Evolutionary conservation across 2,888 invertebrate genomes (phyloP), one percentile per base, ranked within the genome.

Genomic region (Drepana falcataria): DNA sequence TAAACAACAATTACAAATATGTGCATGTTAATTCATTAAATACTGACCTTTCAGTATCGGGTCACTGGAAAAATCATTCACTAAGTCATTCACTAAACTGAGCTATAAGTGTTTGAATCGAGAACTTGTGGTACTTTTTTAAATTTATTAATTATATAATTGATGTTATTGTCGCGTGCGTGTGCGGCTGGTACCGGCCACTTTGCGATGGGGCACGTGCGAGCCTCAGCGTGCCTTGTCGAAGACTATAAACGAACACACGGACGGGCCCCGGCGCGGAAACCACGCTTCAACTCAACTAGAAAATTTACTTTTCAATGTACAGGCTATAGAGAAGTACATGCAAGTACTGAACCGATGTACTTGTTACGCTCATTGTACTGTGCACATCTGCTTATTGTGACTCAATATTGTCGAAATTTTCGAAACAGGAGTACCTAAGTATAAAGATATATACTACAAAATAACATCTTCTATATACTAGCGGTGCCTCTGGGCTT

Each of bases 31-130:
- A 68, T 66, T 44, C 53, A 70, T 61, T 57, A 66, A 68, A 76
- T 79, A 80, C 85, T 77, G 75, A 85, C 85, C 85, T 84, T 75
- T 69, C 63, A 65, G 66, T 66, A 70, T 67, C 65, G 64, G 69
- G 73, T 72, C 82, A 83, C 82, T 77, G 71, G 68, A 75, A 75
- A 78, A 74, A 70, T 75, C 73, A 77, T 79, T 74, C 77, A 79
- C 79, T 67, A 58, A 76, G 74, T 73, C 79, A 79, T 80, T 73
- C 79, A 81, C 80, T 68, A 69, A 73, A 61, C 47, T 48, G 49
- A 41, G 37, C 52, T 58, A 52, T 60, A 54, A 55, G 51, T 58
- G 48, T 53, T 59, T 33, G 40, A 4, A 1, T 7, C 9, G 34
- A 34, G 35, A 2, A 40, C 33, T 5, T 53, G 44, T 55, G 51